These are phyloP conservation scores for Trogon melanurus DNA, from an alignment of 2,113 vertebrate genomes.

Conservation along the genomic window DNA sequence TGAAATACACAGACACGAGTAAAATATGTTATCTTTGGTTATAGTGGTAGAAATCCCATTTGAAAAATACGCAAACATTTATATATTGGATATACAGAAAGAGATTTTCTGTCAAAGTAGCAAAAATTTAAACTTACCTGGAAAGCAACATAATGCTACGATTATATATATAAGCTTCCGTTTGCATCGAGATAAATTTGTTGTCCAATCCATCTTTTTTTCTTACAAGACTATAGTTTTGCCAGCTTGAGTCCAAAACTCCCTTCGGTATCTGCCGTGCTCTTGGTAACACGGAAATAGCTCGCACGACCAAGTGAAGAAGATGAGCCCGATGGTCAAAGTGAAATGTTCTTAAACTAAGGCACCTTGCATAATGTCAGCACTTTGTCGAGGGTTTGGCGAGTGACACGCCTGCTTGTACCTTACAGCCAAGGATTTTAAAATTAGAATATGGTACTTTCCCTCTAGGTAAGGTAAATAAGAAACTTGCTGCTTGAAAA, in stretches of 20 bases:
- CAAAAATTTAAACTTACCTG: slow-evolving; percentile 24
- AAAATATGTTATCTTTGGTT: not conserved
- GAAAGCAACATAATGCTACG: not conserved
- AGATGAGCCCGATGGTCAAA: not conserved
- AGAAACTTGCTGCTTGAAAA: slow-evolving; percentile 55
- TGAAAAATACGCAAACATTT: not conserved
- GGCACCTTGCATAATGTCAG: slow-evolving; percentile 43
- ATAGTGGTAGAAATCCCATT: not conserved
- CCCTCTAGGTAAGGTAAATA: slow-evolving; percentile 56
- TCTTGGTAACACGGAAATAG: not conserved
- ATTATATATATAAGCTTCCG: not conserved
- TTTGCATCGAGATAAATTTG: not conserved
- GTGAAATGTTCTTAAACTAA: slow-evolving; percentile 7
- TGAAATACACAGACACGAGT: not conserved
- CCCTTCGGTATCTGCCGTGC: not conserved
- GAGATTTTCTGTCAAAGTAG: not conserved
- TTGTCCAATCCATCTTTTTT: slow-evolving; percentile 49
- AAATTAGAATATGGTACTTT: slow-evolving; percentile 2
- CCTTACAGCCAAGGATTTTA: not conserved
- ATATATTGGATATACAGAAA: not conserved
- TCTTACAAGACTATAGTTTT: not conserved
- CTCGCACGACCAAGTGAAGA: not conserved
- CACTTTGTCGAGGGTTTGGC: not conserved
- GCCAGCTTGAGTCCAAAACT: not conserved
- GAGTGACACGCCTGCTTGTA: slow-evolving; percentile 45